Percentiles rank a stretch among this genome's conserved stretches.
phyloP scores from a whole-genome alignment of 2,888 invertebrate genomes.

The Phrixothrix hirtus region DNA sequence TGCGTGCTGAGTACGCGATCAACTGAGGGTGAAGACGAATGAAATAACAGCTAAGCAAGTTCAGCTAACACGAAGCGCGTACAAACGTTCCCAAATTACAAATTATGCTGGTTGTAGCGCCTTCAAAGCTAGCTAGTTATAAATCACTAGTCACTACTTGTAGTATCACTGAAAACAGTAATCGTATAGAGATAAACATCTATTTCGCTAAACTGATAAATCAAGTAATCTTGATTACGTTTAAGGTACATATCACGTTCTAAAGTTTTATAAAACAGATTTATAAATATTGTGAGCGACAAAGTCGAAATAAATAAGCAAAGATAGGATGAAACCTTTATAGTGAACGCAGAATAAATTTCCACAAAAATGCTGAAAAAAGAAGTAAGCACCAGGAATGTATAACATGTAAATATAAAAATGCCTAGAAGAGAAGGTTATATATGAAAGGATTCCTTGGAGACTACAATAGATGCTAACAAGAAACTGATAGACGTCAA shows the following conservation, averaged over 20 bases:
- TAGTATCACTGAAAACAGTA: too few relatives aligned
- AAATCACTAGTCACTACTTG: too few relatives aligned
- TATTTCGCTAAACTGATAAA: too few relatives aligned
- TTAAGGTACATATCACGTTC: constrained; percentile 22
- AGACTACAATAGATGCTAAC: constrained; percentile 44
- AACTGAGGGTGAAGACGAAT: constrained; percentile 1
- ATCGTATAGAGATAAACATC: too few relatives aligned
- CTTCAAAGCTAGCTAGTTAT: constrained; percentile 16
- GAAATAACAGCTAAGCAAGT: constrained; percentile 18
- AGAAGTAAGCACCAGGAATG: constrained; percentile 40
- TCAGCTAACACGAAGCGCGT: constrained; percentile 12
- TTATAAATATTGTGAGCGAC: constrained; percentile 33
- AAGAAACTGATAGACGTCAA: constrained; percentile 51
- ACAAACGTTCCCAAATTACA: constrained; percentile 32
- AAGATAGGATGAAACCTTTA: constrained; percentile 29
- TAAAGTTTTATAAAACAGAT: constrained; percentile 33
- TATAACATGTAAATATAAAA: constrained; percentile 48
- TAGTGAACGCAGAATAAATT: constrained; percentile 39
- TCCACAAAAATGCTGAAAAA: constrained; percentile 38
- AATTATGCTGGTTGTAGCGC: constrained; percentile 36
- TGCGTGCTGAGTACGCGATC: not conserved
- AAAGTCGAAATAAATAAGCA: constrained; percentile 30
- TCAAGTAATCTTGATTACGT: too few relatives aligned
- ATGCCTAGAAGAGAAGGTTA: constrained; percentile 47
- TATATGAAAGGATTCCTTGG: constrained; percentile 41